Conservation (phyloP, 2,797 vertebrate species). For the Kryptopterus vitreolus region DNA sequence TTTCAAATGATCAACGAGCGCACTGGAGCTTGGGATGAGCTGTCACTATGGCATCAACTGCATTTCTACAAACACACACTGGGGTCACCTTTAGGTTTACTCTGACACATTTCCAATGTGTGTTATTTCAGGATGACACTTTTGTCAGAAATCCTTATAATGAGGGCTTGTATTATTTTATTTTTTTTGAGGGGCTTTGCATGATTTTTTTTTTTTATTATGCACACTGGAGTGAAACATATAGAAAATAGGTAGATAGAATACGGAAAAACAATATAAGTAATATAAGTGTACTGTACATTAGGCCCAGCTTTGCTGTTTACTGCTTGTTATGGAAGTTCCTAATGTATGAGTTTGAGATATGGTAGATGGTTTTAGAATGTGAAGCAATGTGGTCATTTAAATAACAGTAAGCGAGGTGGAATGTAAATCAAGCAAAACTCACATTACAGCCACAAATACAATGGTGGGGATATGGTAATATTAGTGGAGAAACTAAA, state of each 20-base stretch:
- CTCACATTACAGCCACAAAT: neutral
- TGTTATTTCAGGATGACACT: constrained; percentile 20
- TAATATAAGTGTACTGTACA: too few species aligned
- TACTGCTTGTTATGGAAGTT: too few species aligned
- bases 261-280: too few species aligned
- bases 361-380: too few species aligned
- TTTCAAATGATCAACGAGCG: constrained; percentile 44
- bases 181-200: neutral
- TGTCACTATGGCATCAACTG: constrained; percentile 47
- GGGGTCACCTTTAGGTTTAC: constrained; percentile 50
- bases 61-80: constrained; percentile 34
- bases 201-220: neutral
- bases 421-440: neutral
- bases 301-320: too few species aligned
- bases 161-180: constrained; percentile 1
- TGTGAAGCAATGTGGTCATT: too few species aligned
- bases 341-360: too few species aligned
- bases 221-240: neutral
- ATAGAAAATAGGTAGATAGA: neutral
- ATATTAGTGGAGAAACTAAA: too few species aligned
- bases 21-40: constrained; percentile 46
- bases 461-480: too few species aligned
- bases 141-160: constrained; percentile 30
- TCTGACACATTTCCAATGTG: constrained; percentile 35
- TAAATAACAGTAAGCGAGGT: too few species aligned